Percentiles rank a stretch among this genome's conserved stretches.
Evolutionary conservation across 1,140 invertebrate species (phyloP).

Genomic region (Drosophila truncata): DNA sequence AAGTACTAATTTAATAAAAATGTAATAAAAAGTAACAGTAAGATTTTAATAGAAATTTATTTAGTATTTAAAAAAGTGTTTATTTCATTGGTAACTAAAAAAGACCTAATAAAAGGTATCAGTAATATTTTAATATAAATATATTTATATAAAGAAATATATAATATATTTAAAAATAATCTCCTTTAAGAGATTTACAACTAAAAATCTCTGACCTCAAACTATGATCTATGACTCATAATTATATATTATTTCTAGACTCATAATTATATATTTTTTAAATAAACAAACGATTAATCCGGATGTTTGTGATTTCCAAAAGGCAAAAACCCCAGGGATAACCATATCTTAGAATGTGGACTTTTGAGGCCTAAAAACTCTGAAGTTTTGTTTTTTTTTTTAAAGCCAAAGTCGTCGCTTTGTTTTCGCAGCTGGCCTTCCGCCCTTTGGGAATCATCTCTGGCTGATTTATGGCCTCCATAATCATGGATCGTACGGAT

Average conservation of each 20-base stretch:
- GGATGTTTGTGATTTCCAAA: conserved; percentile 1
- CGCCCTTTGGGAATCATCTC: conserved; percentile 17
- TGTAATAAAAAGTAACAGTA: no score
- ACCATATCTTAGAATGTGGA: neutral
- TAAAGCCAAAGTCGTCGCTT: neutral
- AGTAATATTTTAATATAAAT: neutral
- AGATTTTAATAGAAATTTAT: no score
- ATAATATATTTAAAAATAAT: neutral
- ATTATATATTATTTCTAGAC: conserved; percentile 5
- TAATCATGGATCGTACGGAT: conserved; percentile 8
- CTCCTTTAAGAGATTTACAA: neutral
- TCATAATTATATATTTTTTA: neutral
- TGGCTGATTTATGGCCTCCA: conserved; percentile 7
- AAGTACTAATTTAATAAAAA: no score
- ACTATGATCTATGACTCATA: neutral
- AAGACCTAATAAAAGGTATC: no score
- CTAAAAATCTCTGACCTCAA: neutral
- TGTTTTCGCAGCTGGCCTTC: conserved; percentile 16
- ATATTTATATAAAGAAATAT: neutral
- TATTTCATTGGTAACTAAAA: no score
- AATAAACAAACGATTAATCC: neutral
- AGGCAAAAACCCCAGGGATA: neutral
- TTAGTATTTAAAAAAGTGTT: no score
- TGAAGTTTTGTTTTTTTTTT: neutral
- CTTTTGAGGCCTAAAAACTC: neutral